phyloP scores from a whole-genome alignment of 2,888 invertebrate species.

The Drosophila borborema region DNA sequence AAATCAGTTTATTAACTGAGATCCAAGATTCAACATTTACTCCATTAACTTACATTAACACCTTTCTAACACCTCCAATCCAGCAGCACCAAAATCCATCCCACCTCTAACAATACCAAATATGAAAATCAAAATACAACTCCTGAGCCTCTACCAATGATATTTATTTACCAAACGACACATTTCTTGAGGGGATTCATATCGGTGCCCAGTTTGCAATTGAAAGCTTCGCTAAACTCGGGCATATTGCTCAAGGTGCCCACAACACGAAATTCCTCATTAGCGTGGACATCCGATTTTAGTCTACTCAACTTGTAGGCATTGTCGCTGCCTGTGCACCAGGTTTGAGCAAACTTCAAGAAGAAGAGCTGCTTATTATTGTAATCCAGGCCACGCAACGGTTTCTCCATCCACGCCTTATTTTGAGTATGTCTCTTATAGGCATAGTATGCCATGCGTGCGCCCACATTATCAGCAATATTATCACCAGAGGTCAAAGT shows the following conservation, averaged over 20 bases:
- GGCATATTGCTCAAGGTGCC: constrained; percentile 93
- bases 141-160: neutral
- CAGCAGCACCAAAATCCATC: neutral
- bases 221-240: constrained; percentile 93
- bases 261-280: constrained; percentile 93
- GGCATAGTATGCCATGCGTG: constrained; percentile 95
- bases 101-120: neutral
- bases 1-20: no score
- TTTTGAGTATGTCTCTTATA: constrained; percentile 87
- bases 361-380: constrained; percentile 97
- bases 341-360: constrained; percentile 94
- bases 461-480: constrained; percentile 95
- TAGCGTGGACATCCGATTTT: constrained; percentile 96
- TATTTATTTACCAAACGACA: constrained; percentile 91
- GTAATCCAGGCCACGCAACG: constrained; percentile 92
- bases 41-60: neutral
- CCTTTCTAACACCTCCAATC: neutral
- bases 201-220: constrained; percentile 89
- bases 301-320: constrained; percentile 87
- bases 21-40: no score
- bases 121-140: neutral
- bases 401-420: constrained; percentile 86
- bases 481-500: constrained; percentile 89
- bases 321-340: constrained; percentile 80
- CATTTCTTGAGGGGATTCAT: constrained; percentile 96